These are phyloP conservation scores for Armadillidium nasatum DNA, from an alignment of 1,140 invertebrate genomes.

Conservation along the genomic window DNA sequence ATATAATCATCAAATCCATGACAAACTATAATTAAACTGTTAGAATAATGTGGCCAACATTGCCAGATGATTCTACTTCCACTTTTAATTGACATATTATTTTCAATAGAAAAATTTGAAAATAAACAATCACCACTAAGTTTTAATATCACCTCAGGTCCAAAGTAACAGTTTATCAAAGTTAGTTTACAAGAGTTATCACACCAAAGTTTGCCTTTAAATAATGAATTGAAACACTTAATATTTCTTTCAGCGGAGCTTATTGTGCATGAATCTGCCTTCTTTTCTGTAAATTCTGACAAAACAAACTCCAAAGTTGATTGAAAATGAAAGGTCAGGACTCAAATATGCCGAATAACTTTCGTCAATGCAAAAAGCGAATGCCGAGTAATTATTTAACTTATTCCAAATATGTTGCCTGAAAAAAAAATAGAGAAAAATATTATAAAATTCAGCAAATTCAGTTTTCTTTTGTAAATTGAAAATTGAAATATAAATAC, in stretches of 20 bases:
- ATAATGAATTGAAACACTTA: not conserved
- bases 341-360: not conserved
- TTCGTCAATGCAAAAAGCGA: not conserved
- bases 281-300: not conserved
- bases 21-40: not conserved
- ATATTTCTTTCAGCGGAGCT: not conserved
- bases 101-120: not conserved
- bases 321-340: not conserved
- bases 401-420: not conserved
- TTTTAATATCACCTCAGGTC: not conserved
- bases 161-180: not conserved
- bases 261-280: not conserved
- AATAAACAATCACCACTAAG: not conserved
- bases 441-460: no score
- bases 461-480: no score
- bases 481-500: not conserved
- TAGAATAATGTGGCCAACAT: not conserved
- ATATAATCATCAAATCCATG: not conserved
- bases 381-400: not conserved
- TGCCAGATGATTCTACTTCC: not conserved
- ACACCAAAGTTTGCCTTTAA: not conserved
- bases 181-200: not conserved
- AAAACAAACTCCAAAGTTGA: not conserved
- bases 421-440: not conserved
- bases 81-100: not conserved